Percentiles rank a stretch among this genome's conserved stretches.
Evolutionary conservation across 2,113 vertebrate genomes (phyloP).

Genomic region (Toxotes chatareus): DNA sequence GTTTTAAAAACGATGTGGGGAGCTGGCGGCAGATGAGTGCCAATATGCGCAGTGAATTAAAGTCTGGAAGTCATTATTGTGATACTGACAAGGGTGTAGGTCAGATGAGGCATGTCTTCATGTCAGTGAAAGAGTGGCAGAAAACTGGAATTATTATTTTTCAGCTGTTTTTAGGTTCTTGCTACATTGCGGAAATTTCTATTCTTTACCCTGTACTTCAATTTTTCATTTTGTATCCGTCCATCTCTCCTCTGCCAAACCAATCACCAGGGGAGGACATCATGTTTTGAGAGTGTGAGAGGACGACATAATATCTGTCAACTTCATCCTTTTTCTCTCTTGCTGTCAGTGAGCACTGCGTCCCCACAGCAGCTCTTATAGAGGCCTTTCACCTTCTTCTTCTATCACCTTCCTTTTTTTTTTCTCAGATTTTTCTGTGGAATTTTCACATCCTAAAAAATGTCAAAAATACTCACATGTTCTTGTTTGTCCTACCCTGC

Average conservation of each 20-base stretch:
- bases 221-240: conserved; percentile 37
- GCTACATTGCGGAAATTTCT: conserved; percentile 15
- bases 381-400: conserved; percentile 55
- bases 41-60: conserved; percentile 26
- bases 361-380: conserved; percentile 68
- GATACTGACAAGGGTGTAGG: conserved; percentile 4
- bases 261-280: conserved; percentile 76
- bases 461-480: conserved; percentile 31
- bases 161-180: conserved; percentile 14
- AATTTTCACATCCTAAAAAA: conserved; percentile 36
- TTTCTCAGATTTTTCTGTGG: conserved; percentile 6
- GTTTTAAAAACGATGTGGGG: conserved; percentile 16
- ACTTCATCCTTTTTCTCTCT: conserved; percentile 65
- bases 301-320: conserved; percentile 74
- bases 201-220: conserved; percentile 14
- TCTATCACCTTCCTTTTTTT: conserved; percentile 11
- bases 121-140: conserved; percentile 35
- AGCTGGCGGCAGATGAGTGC: neutral
- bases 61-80: conserved; percentile 25
- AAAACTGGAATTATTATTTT: conserved; percentile 44
- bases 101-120: conserved; percentile 37
- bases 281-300: conserved; percentile 63
- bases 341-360: conserved; percentile 64
- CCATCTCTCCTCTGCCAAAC: conserved; percentile 60
- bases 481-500: conserved; percentile 36